Evolutionary conservation across 2,888 invertebrate species (phyloP).

Genomic region (Andrena praecox): DNA sequence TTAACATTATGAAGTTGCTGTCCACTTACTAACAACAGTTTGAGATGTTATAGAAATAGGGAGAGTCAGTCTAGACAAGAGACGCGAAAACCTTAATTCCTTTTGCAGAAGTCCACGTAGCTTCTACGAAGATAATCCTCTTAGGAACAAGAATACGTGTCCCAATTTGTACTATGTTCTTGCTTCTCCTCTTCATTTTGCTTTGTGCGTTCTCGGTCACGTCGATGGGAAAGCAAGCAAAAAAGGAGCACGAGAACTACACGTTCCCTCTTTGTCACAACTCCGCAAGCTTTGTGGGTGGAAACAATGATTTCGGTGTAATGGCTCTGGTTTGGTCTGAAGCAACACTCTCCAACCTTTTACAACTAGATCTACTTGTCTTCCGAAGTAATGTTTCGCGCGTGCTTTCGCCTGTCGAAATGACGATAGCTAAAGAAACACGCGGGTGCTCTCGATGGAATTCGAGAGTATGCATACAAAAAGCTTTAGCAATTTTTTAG

Average conservation of each 20-base stretch:
- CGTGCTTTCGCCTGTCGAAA: conserved; percentile 1
- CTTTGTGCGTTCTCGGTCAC: conserved; percentile 29
- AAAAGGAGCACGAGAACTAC: conserved; percentile 14
- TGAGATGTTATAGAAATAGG: neutral
- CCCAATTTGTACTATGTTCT: conserved; percentile 48
- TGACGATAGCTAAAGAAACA: conserved; percentile 1
- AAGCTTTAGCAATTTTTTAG: too few relatives aligned
- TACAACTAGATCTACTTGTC: conserved; percentile 7
- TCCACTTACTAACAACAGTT: neutral
- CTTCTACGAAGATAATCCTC: conserved; percentile 32
- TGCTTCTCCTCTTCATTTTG: conserved; percentile 30
- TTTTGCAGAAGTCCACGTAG: neutral
- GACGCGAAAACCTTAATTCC: conserved; percentile 21
- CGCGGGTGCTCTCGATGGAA: neutral
- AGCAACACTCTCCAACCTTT: conserved; percentile 32
- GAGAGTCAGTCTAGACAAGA: neutral
- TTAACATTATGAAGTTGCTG: too few relatives aligned
- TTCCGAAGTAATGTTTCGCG: neutral
- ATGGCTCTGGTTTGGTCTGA: conserved; percentile 26
- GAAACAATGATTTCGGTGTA: conserved; percentile 46
- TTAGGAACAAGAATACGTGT: conserved; percentile 31
- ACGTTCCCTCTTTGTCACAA: conserved; percentile 36
- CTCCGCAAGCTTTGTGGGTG: conserved; percentile 34
- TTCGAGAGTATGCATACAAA: too few relatives aligned
- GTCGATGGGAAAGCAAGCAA: conserved; percentile 36